Base-by-base conservation (phyloP, 2,797 vertebrate genomes). In the Halcyon chelicuti region DNA sequence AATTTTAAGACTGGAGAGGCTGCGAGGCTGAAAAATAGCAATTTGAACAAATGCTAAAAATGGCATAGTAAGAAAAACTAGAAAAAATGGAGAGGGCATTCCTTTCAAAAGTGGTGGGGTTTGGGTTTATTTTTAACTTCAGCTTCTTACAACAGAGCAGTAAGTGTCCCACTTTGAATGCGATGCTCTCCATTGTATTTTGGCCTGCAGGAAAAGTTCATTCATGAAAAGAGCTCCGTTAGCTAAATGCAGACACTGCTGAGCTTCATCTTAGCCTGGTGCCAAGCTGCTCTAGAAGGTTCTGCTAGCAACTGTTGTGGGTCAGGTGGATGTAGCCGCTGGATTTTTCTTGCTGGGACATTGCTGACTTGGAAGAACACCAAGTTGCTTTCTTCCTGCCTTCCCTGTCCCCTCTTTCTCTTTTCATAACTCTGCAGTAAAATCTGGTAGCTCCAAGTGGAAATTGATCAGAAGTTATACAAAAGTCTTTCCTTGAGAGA, bases 1-100 rank as follows among this genome's bases (percentile, higher is more conserved):
- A 87, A 87, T 96, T 93, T 95, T 75, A 95, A 96, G 76, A 81
- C 86, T 90, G 55, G 81, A 94, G 85, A 97, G 94, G 86, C 96
- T 96, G 47, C 83, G 96, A 62, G 90, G 57, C 96, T 97, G 92
- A 97, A 97, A 97, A 97, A 95, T 31, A 96, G 81, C 78, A 68
- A 79, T 96, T 93, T 94, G 80, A 94, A 86, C 92, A 71, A 95
- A 94, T 87, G 63, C 87, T 67, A 46, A 95, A 97, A 97, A 95
- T 95, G 93, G 76, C 42, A 63, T 66, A 78, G 42, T 67, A 81
- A 88, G 73, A 73, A 88, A 78, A 90, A 75, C 26, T 51, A 86
- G 52, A 67, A 73, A 71, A 93, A 94, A 82, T 10, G 37, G 28
- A 18, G 42, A 95, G 22, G 66, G 37, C 85, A 81, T 88, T 90